Evolutionary conservation across 2,888 invertebrate genomes (phyloP).

Genomic region (Aplocera efformata): DNA sequence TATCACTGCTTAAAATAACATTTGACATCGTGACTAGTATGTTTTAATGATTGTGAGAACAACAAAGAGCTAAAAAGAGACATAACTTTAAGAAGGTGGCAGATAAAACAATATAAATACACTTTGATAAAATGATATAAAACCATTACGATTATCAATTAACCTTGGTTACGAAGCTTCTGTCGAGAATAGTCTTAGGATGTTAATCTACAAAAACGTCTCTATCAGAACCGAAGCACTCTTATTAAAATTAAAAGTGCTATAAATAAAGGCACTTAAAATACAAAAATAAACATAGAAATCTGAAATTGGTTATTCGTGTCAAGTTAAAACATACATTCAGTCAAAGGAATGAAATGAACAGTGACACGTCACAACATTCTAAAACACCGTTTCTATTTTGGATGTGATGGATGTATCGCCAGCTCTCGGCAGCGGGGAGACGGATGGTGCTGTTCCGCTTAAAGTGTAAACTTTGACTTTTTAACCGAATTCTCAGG

Average conservation of each 20-base stretch:
- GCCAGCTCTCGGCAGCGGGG: constrained; percentile 1
- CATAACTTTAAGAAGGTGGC: no score
- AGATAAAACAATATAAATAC: no score
- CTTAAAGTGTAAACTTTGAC: constrained; percentile 47
- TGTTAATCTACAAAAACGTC: no score
- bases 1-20: no score
- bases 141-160: no score
- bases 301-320: constrained; percentile 2
- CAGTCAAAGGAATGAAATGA: neutral
- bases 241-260: neutral
- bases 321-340: neutral
- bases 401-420: neutral
- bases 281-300: neutral
- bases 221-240: neutral
- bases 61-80: no score
- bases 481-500: constrained; percentile 32
- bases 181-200: no score
- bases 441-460: constrained; percentile 43
- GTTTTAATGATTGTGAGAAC: no score
- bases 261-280: constrained; percentile 6
- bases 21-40: no score
- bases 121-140: no score
- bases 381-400: constrained; percentile 36
- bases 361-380: constrained; percentile 14
- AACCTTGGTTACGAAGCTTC: no score